These are phyloP conservation scores for Engraulis encrasicolus DNA, from an alignment of 2,113 vertebrate genomes.

Conservation along the genomic window DNA sequence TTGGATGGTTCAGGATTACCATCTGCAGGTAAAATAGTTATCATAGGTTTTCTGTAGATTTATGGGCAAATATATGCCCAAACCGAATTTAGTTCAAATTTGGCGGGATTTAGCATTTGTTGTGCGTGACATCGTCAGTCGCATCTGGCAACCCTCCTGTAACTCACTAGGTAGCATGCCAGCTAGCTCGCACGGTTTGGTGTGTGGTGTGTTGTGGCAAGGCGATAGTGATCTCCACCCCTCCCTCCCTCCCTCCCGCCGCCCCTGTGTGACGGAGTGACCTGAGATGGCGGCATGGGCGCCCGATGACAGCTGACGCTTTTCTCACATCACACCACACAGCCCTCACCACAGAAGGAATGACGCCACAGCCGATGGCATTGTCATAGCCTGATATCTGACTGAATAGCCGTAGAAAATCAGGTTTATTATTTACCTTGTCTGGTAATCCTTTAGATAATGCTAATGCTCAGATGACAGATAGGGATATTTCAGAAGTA, in stretches of 20 bases:
- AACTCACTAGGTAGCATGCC: no score
- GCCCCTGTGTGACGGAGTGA: neutral
- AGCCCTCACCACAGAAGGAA: neutral
- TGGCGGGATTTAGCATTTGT: no score
- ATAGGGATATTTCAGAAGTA: neutral
- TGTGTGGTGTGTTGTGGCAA: neutral
- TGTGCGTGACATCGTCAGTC: no score
- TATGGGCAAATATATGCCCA: no score
- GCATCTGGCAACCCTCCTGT: no score
- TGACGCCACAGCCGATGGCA: neutral
- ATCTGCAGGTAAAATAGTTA: no score
- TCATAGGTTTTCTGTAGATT: no score
- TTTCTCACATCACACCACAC: neutral
- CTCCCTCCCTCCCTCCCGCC: no score
- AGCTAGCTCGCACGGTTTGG: no score
- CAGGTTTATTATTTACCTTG: neutral
- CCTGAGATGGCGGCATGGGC: slow-evolving; percentile 14
- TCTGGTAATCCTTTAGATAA: neutral
- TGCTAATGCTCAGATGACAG: neutral
- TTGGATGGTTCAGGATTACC: no score
- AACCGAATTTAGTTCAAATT: no score
- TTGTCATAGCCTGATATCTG: neutral
- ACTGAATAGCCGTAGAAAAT: neutral
- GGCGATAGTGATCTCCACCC: neutral
- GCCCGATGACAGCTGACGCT: neutral